Conservation (phyloP, 2,888 invertebrate genomes). For the Protonemura montana region DNA sequence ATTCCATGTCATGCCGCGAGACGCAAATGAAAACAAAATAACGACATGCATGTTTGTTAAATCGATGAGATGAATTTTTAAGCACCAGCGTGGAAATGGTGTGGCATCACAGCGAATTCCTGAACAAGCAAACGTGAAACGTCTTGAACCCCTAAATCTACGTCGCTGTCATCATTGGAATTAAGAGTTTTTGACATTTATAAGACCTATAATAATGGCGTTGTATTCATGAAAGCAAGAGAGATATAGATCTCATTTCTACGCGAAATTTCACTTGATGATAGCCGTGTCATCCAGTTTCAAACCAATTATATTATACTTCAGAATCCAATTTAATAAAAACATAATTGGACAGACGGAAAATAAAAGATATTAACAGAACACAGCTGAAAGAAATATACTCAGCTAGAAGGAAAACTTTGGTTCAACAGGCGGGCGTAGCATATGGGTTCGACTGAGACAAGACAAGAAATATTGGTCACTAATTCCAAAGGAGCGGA, state of each 20-base stretch:
- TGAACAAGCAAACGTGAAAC: too few relatives aligned
- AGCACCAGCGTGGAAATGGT: not conserved
- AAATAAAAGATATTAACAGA: not conserved
- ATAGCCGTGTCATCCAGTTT: not conserved
- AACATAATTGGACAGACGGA: not conserved
- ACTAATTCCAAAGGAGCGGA: not conserved
- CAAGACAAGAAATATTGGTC: not conserved
- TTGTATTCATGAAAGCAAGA: not conserved
- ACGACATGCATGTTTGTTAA: not conserved
- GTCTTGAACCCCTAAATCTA: too few relatives aligned
- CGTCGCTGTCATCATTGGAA: not conserved
- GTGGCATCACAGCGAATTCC: not conserved
- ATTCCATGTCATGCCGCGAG: not conserved
- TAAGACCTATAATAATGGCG: not conserved
- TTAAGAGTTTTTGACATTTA: not conserved
- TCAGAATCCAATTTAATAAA: constrained; percentile 5
- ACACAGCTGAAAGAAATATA: not conserved
- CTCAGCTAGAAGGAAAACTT: not conserved
- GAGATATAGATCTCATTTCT: not conserved
- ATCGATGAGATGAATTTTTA: not conserved
- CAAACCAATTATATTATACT: not conserved
- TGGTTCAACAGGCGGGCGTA: not conserved
- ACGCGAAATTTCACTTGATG: not conserved
- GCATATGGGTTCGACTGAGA: not conserved
- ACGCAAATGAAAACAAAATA: not conserved